These are phyloP conservation scores for Manacus vitellinus DNA, from an alignment of 2,113 vertebrate species.

Conservation along the genomic window DNA sequence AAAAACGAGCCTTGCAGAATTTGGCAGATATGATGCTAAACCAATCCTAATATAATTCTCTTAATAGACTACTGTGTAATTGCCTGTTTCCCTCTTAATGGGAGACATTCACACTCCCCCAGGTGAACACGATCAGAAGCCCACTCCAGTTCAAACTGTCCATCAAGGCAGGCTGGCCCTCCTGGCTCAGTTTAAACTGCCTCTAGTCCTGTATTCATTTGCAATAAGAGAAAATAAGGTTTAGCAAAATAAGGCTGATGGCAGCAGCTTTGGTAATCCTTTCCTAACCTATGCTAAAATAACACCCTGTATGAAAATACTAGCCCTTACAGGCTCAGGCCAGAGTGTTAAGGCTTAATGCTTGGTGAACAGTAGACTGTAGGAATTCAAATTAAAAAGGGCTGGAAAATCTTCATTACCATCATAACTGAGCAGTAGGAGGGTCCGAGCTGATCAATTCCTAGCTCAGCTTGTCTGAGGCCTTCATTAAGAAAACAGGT, in stretches of 20 bases:
- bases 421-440: neutral
- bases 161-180: neutral
- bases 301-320: neutral
- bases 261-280: neutral
- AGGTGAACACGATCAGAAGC: neutral
- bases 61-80: neutral
- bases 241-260: neutral
- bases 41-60: neutral
- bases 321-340: neutral
- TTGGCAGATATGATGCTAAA: neutral
- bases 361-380: neutral
- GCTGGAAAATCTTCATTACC: neutral
- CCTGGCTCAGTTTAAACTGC: neutral
- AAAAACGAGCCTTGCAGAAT: neutral
- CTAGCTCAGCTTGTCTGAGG: neutral
- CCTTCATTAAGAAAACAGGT: neutral
- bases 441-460: neutral
- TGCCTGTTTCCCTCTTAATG: neutral
- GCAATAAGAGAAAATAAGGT: neutral
- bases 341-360: neutral
- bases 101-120: no score
- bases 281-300: neutral
- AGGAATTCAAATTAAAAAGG: neutral
- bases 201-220: neutral
- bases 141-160: neutral